phyloP scores from a whole-genome alignment of 2,888 invertebrate species.

The Allygus modestus region DNA sequence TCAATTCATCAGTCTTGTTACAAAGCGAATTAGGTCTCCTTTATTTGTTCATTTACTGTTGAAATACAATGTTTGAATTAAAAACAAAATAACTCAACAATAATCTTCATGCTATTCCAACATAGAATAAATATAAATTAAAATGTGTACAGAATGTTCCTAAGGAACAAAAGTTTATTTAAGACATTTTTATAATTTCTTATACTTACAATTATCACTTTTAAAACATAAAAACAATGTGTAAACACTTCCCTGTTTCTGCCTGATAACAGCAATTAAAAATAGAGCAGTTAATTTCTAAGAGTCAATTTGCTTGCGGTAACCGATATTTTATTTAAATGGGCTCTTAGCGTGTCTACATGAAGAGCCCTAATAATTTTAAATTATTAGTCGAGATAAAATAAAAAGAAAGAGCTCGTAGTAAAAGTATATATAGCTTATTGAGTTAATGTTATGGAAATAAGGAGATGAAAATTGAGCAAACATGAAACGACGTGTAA shows the following conservation, averaged over 20 bases:
- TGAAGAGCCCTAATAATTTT: not conserved
- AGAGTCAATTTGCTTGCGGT: not conserved
- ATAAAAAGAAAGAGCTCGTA: not conserved
- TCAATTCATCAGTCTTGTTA: too few relatives aligned
- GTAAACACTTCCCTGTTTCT: slow-evolving; percentile 29
- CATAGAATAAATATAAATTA: too few relatives aligned
- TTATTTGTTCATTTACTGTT: too few relatives aligned
- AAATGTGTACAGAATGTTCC: too few relatives aligned
- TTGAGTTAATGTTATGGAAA: slow-evolving; percentile 21
- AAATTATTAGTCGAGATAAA: not conserved
- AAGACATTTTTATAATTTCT: not conserved
- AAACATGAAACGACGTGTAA: slow-evolving; percentile 55
- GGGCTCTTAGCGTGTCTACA: not conserved
- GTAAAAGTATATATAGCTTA: not conserved
- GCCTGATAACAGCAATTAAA: not conserved
- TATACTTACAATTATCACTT: not conserved
- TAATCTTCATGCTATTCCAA: too few relatives aligned
- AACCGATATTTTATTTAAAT: not conserved
- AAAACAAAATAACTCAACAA: too few relatives aligned
- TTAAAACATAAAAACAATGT: not conserved
- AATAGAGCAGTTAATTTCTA: not conserved
- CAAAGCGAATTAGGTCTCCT: too few relatives aligned
- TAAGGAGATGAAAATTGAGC: slow-evolving; percentile 48
- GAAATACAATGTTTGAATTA: too few relatives aligned
- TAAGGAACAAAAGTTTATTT: not conserved